phyloP scores from a whole-genome alignment of 2,888 invertebrate genomes.

The Pollenia labialis region DNA sequence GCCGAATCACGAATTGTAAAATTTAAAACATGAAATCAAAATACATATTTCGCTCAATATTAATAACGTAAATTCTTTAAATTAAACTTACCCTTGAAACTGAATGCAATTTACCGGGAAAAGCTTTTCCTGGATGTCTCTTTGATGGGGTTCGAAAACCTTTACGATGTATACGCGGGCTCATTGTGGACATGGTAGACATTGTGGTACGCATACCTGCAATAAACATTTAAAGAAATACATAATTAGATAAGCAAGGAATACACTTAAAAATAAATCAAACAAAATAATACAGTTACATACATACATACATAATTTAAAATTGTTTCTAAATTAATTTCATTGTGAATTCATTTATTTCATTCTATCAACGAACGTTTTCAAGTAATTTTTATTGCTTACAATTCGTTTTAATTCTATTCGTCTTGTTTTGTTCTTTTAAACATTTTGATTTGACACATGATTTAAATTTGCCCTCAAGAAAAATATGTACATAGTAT shows the following conservation, averaged over 20 bases:
- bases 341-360: neutral
- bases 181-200: conserved; percentile 88
- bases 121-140: conserved; percentile 84
- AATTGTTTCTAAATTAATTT: conserved; percentile 24
- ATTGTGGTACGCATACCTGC: conserved; percentile 90
- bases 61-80: neutral
- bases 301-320: conserved; percentile 4
- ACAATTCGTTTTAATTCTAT: conserved; percentile 1
- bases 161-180: conserved; percentile 88
- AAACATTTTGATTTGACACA: conserved; percentile 50
- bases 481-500: conserved; percentile 39
- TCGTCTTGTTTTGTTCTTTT: conserved; percentile 20
- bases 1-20: too few species aligned
- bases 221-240: conserved; percentile 69
- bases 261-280: conserved; percentile 2
- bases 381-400: conserved; percentile 8
- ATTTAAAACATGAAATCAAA: too few species aligned
- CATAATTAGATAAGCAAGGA: conserved; percentile 1
- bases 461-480: conserved; percentile 70
- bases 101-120: conserved; percentile 84
- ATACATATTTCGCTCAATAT: too few species aligned
- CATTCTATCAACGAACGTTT: neutral
- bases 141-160: conserved; percentile 89
- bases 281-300: neutral
- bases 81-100: conserved; percentile 84